Percentiles rank a stretch among this genome's conserved stretches.
These are phyloP conservation scores for Sebastes steindachneri DNA, from an alignment of 2,797 vertebrate genomes.

Conservation along the genomic window DNA sequence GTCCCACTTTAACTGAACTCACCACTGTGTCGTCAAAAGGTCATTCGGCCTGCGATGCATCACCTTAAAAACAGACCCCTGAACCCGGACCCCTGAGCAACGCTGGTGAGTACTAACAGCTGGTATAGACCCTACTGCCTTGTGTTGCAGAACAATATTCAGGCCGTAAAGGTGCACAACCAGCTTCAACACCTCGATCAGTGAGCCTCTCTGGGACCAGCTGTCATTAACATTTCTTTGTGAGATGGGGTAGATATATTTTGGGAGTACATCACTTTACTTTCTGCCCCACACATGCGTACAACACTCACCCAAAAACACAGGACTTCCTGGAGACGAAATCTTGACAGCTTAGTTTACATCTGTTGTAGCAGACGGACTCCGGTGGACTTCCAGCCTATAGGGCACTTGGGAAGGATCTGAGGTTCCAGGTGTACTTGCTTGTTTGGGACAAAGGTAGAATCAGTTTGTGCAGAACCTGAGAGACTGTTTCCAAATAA, in stretches of 20 bases:
- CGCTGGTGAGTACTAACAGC: conserved; percentile 3
- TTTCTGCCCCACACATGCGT: background rate
- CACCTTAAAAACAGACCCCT: background rate
- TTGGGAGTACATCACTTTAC: background rate
- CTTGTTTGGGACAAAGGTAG: conserved; percentile 60
- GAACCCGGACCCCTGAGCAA: background rate
- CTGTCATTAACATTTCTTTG: conserved; percentile 18
- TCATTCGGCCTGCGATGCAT: conserved; percentile 6
- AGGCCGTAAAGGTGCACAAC: background rate
- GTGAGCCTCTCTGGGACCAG: conserved; percentile 10
- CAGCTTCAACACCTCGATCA: background rate
- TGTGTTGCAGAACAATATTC: background rate
- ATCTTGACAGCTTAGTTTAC: conserved; percentile 64
- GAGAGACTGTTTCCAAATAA: conserved; percentile 58
- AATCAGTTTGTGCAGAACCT: conserved; percentile 75
- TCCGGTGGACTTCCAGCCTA: conserved; percentile 39
- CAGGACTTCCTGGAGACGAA: conserved; percentile 70
- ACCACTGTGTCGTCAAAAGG: background rate
- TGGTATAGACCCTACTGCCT: background rate
- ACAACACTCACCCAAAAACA: conserved; percentile 70
- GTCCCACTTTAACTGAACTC: conserved; percentile 23
- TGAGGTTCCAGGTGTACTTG: conserved; percentile 63
- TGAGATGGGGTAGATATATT: background rate
- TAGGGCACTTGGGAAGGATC: conserved; percentile 65
- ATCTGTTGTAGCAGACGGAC: conserved; percentile 60